Evolutionary conservation across 2,888 invertebrate species (phyloP).

Genomic region (Dolichomitus sp.): DNA sequence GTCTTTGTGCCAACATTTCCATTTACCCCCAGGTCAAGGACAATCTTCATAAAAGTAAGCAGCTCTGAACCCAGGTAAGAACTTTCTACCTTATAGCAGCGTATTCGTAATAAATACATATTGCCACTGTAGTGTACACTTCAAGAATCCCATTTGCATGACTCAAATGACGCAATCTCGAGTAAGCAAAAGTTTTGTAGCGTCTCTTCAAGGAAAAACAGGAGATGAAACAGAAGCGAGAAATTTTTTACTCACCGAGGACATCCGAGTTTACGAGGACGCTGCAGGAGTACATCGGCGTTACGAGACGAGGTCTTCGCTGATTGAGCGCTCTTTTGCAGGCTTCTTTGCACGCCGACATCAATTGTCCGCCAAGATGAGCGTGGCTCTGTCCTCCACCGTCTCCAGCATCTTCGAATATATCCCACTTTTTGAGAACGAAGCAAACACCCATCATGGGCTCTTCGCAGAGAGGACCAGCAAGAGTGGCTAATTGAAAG

Average conservation of each 20-base stretch:
- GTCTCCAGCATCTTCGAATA: slow-evolving; percentile 76
- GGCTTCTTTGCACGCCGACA: slow-evolving; percentile 96
- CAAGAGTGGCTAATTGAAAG: slow-evolving; percentile 94
- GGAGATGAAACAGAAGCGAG: background rate
- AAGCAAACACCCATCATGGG: slow-evolving; percentile 98
- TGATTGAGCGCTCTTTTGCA: slow-evolving; percentile 96
- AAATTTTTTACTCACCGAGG: slow-evolving; percentile 90
- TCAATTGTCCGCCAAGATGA: slow-evolving; percentile 92
- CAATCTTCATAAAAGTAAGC: background rate
- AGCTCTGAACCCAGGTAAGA: background rate
- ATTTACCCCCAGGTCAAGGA: background rate
- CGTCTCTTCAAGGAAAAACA: background rate
- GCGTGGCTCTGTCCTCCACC: slow-evolving; percentile 83
- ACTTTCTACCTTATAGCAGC: background rate
- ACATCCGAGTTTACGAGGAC: slow-evolving; percentile 95
- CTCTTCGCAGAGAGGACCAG: slow-evolving; percentile 98
- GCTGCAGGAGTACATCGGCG: slow-evolving; percentile 96
- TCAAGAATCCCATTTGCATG: too few relatives aligned
- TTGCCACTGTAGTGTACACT: background rate
- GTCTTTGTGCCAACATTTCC: background rate
- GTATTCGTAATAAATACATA: background rate
- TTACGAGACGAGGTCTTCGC: slow-evolving; percentile 96
- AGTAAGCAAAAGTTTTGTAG: background rate
- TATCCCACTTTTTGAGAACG: slow-evolving; percentile 94
- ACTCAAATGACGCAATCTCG: slow-evolving; percentile 2